Evolutionary conservation across 2,113 vertebrate species (phyloP), one percentile per base, ranked within the genome.

Genomic region (Morphnarchus princeps): DNA sequence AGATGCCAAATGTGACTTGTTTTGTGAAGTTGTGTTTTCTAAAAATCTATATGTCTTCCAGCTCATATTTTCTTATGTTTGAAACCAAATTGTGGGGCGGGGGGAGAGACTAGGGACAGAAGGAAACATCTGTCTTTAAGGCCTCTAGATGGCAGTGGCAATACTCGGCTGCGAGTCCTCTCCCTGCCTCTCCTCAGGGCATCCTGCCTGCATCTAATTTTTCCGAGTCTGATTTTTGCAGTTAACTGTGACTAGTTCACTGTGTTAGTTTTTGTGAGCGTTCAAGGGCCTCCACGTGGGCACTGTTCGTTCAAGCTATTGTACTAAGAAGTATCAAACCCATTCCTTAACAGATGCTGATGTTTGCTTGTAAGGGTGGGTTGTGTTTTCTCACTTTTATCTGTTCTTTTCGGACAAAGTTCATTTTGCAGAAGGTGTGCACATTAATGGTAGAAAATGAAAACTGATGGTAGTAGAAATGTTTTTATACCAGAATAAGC

Each of bases 121-220:
- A 67, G 15, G 77, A 65, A 45, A 38, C 50, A 34, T 50, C 49
- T 90, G 24, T 86, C 38, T 82, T 87, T 21, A 63, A 74, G 52
- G 45, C 96, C 97, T 97, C 95, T 97, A 98, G 97, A 94, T 98
- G 97, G 97, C 97, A 97, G 95, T 97, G 96, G 82, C 83, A 96
- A 49, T 87, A 91, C 92, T 95, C 1, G 0, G 12, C 71, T 92
- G 14, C 13, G 76, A 63, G 25, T 70, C 52, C 5, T 72, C 42
- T 87, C 52, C n/a, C 43, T 57, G 49, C 73, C 32, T 90, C n/a
- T 63, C 32, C 36, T 76, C 32, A 36, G 24, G 40, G 22, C 28
- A 8, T 84, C 40, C 50, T 78, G 45, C 45, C 36, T 76, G 29
- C 22, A 13, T 59, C 45, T 87, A 7, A 8, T 58, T 93, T 88